These are phyloP conservation scores for Rousettus leschenaultii DNA, from an alignment of 2,113 vertebrate genomes.

Conservation along the genomic window DNA sequence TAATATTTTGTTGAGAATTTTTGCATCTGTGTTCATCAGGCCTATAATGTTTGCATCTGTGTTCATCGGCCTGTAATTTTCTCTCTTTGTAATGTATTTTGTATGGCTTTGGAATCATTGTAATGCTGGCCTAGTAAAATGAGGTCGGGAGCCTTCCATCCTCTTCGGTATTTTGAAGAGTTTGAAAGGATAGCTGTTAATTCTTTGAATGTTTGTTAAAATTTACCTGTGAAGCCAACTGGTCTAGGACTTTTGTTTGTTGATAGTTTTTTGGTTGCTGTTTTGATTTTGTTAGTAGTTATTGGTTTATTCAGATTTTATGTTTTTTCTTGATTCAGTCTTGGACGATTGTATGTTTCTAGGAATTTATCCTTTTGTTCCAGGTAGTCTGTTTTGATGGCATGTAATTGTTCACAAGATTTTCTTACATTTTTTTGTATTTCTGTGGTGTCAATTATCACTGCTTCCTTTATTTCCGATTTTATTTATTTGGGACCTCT, in stretches of 20 bases:
- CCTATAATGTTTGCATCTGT: background rate
- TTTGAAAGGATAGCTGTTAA: background rate
- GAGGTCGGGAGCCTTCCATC: background rate
- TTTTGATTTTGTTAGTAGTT: background rate
- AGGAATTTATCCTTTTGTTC: background rate
- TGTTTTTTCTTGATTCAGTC: background rate
- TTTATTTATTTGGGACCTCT: background rate
- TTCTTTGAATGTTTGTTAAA: background rate
- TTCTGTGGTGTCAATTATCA: background rate
- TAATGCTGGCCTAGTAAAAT: background rate
- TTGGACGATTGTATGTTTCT: background rate
- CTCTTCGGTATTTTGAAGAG: background rate
- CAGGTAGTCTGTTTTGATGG: background rate
- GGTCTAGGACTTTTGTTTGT: background rate
- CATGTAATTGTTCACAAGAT: background rate
- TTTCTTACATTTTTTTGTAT: background rate
- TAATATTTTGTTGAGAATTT: background rate
- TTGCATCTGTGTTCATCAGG: too few relatives aligned
- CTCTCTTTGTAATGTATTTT: background rate
- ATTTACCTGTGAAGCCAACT: background rate
- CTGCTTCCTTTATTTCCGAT: background rate
- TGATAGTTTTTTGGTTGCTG: background rate
- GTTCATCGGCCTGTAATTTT: background rate
- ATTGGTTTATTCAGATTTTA: background rate
- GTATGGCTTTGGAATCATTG: background rate